Evolutionary conservation across 2,113 vertebrate species (phyloP).

Genomic region (Eupsittula cactorum): DNA sequence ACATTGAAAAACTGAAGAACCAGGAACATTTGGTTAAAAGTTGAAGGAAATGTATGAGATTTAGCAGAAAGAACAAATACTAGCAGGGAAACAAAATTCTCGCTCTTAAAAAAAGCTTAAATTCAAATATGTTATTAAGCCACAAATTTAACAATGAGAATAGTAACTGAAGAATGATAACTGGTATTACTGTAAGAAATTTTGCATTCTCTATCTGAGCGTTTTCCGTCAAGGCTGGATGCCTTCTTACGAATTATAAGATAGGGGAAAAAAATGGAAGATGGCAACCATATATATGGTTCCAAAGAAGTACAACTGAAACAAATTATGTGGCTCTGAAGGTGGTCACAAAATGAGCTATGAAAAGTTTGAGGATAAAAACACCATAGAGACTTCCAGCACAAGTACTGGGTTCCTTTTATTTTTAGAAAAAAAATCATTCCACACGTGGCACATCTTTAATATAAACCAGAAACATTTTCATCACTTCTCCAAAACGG

Average conservation of each 20-base stretch:
- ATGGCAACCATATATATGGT: background rate
- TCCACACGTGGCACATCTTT: background rate
- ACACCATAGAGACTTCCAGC: background rate
- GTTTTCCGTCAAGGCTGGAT: background rate
- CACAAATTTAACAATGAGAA: background rate
- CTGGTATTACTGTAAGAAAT: background rate
- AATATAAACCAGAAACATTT: background rate
- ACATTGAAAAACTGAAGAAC: background rate
- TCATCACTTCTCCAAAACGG: background rate
- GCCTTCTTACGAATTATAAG: background rate
- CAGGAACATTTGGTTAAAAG: background rate
- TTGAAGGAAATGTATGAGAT: background rate
- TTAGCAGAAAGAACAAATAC: background rate
- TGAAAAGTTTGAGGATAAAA: background rate
- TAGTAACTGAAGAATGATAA: background rate
- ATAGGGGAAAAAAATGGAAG: background rate
- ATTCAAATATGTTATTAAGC: background rate
- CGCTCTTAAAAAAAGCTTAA: background rate
- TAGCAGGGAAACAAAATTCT: background rate
- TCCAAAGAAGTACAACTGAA: background rate
- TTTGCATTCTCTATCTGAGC: background rate
- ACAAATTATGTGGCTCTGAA: fast-evolving
- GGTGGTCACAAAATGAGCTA: background rate
- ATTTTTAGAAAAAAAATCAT: background rate
- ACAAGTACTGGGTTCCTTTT: background rate